A percentile compares a stretch with the other conserved stretches of the same genome.
phyloP scores from a whole-genome alignment of 1,140 invertebrate genomes.

The Eupristina koningsbergeri region DNA sequence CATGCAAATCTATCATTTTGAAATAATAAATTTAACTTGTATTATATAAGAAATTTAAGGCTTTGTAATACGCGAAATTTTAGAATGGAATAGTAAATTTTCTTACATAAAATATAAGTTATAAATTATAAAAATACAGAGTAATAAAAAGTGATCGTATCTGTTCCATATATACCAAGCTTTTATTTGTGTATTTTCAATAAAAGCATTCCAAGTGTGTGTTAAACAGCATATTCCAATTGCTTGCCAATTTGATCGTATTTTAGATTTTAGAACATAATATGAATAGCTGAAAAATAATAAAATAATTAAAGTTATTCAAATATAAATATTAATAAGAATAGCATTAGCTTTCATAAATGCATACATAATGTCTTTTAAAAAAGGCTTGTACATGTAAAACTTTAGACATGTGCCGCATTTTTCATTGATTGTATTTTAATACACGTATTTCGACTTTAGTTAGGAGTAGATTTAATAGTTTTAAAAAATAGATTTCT shows the following conservation, averaged over 20 bases:
- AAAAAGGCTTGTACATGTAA: constrained; percentile 36
- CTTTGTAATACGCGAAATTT: neutral
- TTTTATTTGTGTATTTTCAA: constrained; percentile 44
- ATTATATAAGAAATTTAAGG: neutral
- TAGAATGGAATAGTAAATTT: neutral
- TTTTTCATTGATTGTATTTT: constrained; percentile 30
- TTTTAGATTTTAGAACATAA: constrained; percentile 29
- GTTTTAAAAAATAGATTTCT: neutral
- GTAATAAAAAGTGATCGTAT: constrained; percentile 33
- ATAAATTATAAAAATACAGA: constrained; percentile 2
- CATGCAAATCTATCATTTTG: neutral
- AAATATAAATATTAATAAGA: constrained; percentile 14
- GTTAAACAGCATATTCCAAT: constrained; percentile 39
- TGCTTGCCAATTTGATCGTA: constrained; percentile 49
- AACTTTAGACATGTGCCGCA: constrained; percentile 38
- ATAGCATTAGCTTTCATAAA: constrained; percentile 29
- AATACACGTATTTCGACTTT: constrained; percentile 25
- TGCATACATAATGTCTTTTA: constrained; percentile 40
- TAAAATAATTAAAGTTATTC: constrained; percentile 33
- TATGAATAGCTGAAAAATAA: constrained; percentile 31
- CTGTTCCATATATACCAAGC: constrained; percentile 33
- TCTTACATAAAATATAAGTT: neutral
- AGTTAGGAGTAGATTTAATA: constrained; percentile 4
- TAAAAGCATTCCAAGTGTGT: constrained; percentile 50
- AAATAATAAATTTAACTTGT: constrained; percentile 10